These are phyloP conservation scores for Didymodactylos carnosus DNA, from an alignment of 2,888 invertebrate genomes.

Conservation along the genomic window DNA sequence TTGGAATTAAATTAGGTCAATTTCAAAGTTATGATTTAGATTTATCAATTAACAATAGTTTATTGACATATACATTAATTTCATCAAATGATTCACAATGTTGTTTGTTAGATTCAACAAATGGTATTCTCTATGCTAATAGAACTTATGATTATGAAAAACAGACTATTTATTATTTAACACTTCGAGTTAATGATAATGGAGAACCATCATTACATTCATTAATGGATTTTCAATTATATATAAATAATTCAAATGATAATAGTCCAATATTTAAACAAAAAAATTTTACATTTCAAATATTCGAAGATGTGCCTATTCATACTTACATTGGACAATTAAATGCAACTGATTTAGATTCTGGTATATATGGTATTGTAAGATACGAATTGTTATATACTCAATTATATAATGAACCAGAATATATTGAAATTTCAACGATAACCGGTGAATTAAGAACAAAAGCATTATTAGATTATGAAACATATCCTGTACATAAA, in stretches of 20 bases:
- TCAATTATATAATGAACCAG: slow-evolving; percentile 11
- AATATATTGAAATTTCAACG: slow-evolving; percentile 15
- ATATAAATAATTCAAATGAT: slow-evolving; percentile 18
- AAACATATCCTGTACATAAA: slow-evolving; percentile 7
- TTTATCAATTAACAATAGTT: neutral
- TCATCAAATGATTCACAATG: neutral
- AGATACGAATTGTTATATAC: slow-evolving; percentile 12
- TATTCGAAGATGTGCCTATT: slow-evolving; percentile 16
- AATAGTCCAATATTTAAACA: slow-evolving; percentile 17
- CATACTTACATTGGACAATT: slow-evolving; percentile 15
- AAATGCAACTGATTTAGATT: slow-evolving; percentile 16
- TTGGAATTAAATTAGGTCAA: neutral
- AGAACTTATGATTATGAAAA: neutral
- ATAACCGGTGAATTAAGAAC: slow-evolving; percentile 8
- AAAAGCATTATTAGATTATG: neutral
- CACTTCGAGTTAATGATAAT: neutral
- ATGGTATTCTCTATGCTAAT: neutral
- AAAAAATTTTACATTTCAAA: slow-evolving; percentile 15
- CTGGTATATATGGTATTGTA: slow-evolving; percentile 15
- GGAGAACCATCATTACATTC: neutral
- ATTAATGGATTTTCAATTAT: slow-evolving; percentile 6
- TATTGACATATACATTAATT: neutral
- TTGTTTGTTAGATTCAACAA: neutral
- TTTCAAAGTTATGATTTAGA: neutral
- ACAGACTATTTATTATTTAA: neutral